phyloP scores from a whole-genome alignment of 2,113 vertebrate genomes.

The Phalacrocorax brasilianus region DNA sequence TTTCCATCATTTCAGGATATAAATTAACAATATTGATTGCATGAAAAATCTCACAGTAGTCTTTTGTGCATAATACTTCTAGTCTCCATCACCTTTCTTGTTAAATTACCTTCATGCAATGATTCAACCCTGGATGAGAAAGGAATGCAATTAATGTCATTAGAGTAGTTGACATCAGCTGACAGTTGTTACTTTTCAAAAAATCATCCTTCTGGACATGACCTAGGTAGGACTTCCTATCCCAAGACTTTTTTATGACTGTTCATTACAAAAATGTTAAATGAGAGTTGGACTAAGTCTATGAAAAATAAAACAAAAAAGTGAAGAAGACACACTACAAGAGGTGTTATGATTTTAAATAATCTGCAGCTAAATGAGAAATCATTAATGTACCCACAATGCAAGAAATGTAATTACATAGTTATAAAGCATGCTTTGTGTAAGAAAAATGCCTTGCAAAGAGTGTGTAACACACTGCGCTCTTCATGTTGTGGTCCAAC shows the following conservation, averaged over 20 bases:
- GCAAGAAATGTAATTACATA: background rate
- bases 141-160: background rate
- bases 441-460: background rate
- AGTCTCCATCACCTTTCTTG: background rate
- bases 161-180: background rate
- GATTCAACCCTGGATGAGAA: fast-evolving
- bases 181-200: background rate
- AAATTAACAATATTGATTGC: background rate
- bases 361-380: background rate
- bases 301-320: background rate
- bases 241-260: background rate
- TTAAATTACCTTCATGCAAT: background rate
- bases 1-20: background rate
- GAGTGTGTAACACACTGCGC: background rate
- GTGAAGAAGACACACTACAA: fast-evolving
- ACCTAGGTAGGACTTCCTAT: background rate
- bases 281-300: background rate
- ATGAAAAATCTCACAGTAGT: background rate
- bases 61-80: background rate
- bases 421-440: background rate
- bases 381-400: background rate
- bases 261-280: background rate
- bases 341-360: background rate
- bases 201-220: background rate
- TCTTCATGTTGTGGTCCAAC: background rate